Evolutionary conservation across 2,888 invertebrate genomes (phyloP), one percentile per base, ranked within the genome.

Genomic region (Stomorhina lunata): DNA sequence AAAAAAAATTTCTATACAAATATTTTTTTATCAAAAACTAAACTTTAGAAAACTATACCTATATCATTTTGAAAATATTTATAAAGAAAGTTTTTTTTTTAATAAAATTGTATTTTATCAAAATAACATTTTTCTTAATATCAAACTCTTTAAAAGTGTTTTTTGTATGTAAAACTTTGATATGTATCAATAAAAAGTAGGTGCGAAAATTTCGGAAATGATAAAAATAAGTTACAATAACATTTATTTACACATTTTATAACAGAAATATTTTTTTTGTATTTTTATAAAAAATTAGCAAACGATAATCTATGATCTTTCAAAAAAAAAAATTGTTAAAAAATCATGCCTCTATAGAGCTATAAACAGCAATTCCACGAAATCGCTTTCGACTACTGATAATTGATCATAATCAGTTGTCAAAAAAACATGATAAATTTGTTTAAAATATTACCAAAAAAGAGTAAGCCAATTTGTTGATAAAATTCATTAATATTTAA

Each of bases 211-310:
- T 29, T 48, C 2, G 3, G 25, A 43, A 37, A 66, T 9, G 5
- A 6, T 45, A 34, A 57, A 57, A 57, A 32, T 40, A 55, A 20
- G 53, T 7, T 40, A 4, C 15, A 53, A 27, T 1, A 4, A 43
- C 20, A 22, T 15, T 34, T 73, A 43, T 73, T 63, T 73, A 43
- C 53, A 53, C 37, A 27, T 61, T n/a, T 34, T 57, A 34, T 59
- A 10, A 59, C 34, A 2, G 20, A 59, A 27, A 27, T 50, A 37
- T 4, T 50, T 25, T n/a, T 37, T 32, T 53, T 48, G 22, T 72
- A 53, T 73, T 73, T 29, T 22, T 53, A 63, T 63, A 22, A 63
- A 53, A 63, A 43, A 72, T 61, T 61, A 61, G 27, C 72, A 50
- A 72, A 37, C 17, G 5, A 0, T 7, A 9, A 20, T 34, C 25